Evolutionary conservation across 2,888 invertebrate genomes (phyloP).

Genomic region (Panopea generosa): DNA sequence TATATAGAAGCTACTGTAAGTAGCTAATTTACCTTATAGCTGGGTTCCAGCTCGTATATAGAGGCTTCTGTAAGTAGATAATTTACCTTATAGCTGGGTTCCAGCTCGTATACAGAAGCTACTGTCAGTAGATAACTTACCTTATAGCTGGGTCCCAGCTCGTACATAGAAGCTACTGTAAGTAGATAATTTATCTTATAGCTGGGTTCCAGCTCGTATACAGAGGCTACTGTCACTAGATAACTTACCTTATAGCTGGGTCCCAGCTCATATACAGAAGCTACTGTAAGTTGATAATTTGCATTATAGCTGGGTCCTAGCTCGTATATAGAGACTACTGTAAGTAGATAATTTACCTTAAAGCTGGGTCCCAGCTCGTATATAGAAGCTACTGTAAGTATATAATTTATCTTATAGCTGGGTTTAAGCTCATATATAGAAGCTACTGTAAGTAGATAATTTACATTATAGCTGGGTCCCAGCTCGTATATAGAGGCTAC

Average conservation of each 20-base stretch:
- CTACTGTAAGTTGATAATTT: background rate
- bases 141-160: slow-evolving; percentile 1
- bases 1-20: too few relatives aligned
- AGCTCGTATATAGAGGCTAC: background rate
- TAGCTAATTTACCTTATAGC: too few relatives aligned
- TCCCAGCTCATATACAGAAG: background rate
- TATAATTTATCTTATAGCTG: background rate
- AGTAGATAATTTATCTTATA: background rate
- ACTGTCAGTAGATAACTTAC: background rate
- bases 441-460: background rate
- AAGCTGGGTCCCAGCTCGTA: slow-evolving; percentile 1
- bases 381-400: background rate
- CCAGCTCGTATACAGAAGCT: background rate
- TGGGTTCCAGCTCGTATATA: too few relatives aligned
- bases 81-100: background rate
- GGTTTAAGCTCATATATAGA: background rate
- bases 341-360: background rate
- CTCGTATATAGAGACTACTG: background rate
- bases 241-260: background rate
- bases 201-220: background rate
- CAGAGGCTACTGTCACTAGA: too few relatives aligned
- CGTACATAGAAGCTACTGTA: background rate
- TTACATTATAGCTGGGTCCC: background rate
- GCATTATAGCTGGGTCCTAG: background rate
- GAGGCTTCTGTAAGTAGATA: too few relatives aligned